Base-by-base conservation (phyloP, 2,113 vertebrate species). In the Mesoclemmys tuberculata region DNA sequence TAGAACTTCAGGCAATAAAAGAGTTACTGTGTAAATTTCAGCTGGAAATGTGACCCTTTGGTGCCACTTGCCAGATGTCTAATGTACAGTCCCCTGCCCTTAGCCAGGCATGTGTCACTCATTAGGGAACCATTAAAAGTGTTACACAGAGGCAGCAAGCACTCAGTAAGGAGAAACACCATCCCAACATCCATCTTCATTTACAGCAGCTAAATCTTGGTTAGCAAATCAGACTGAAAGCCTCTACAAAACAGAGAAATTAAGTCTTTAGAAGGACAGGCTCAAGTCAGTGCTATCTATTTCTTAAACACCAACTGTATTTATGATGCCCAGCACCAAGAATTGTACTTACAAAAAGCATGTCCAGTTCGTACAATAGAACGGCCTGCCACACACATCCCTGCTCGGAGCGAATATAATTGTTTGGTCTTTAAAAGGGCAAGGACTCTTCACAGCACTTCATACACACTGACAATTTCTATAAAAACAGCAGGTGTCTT, bases 1-100 rank as follows among this genome's bases (percentile, higher is more conserved):
- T 21, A 75, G 61, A 82, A 24, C n/a, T 26, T 75, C 41, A 82
- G 87, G 86, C 49, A 91, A 24, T 64, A n/a, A 78, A 95, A 85
- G 71, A 84, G 75, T 77, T 88, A 92, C 27, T 51, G 19, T 22
- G 29, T 31, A 35, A 14, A n/a, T n/a, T 29, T n/a, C 83, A 75
- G 80, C 55, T 83, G 86, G 91, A 95, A 94, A 94, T 51, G 80
- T 35, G 81, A 81, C 56, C 83, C 87, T 89, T 38, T 46, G 12
- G 26, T n/a, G 55, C 31, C 27, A 46, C n/a, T 54, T 35, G 78
- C 58, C 77, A 81, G 77, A 78, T 93, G 92, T 80, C 87, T 51
- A 85, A 77, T 88, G 44, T 46, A 38, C 31, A 48, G n/a, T 35
- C 68, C 19, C 12, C 41, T 79, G 75, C 82, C 48, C 83, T 82